A percentile compares a stretch with the other conserved stretches of the same genome.
Evolutionary conservation across 2,113 vertebrate species (phyloP).

Genomic region (Sterna hirundo): DNA sequence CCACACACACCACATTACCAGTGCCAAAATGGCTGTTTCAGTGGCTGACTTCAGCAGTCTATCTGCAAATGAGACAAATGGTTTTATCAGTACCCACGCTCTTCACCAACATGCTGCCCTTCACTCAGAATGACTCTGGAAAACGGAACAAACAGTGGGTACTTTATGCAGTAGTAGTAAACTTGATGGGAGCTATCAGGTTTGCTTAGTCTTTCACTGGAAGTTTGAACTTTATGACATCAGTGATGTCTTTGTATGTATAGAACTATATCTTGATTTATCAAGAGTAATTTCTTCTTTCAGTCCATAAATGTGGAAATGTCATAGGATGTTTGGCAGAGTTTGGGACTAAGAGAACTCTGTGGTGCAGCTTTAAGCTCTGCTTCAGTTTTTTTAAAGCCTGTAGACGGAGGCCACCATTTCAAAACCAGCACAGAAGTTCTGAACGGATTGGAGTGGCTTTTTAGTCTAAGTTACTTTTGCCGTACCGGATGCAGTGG

Average conservation of each 20-base stretch:
- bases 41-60: slow-evolving; percentile 96
- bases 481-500: slow-evolving; percentile 73
- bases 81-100: slow-evolving; percentile 86
- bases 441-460: slow-evolving; percentile 79
- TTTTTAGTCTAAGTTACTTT: slow-evolving; percentile 78
- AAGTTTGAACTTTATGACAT: slow-evolving; percentile 96
- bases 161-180: slow-evolving; percentile 67
- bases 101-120: slow-evolving; percentile 93
- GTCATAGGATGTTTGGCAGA: slow-evolving; percentile 78
- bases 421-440: slow-evolving; percentile 84
- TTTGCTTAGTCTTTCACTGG: slow-evolving; percentile 97
- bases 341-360: slow-evolving; percentile 83
- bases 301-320: slow-evolving; percentile 89
- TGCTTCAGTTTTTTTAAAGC: slow-evolving; percentile 72
- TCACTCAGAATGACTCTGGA: slow-evolving; percentile 88
- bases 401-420: slow-evolving; percentile 78
- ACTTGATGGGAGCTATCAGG: slow-evolving; percentile 76
- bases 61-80: slow-evolving; percentile 86
- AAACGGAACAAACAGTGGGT: slow-evolving; percentile 37
- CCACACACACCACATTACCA: slow-evolving; percentile 89
- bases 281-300: slow-evolving; percentile 98
- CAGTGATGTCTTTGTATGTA: slow-evolving; percentile 99
- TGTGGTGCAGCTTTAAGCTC: slow-evolving; percentile 88
- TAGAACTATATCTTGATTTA: slow-evolving; percentile 99
- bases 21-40: slow-evolving; percentile 96